Evolutionary conservation across 1,140 invertebrate species (phyloP).

Genomic region (Scaptodrosophila lebanonensis): DNA sequence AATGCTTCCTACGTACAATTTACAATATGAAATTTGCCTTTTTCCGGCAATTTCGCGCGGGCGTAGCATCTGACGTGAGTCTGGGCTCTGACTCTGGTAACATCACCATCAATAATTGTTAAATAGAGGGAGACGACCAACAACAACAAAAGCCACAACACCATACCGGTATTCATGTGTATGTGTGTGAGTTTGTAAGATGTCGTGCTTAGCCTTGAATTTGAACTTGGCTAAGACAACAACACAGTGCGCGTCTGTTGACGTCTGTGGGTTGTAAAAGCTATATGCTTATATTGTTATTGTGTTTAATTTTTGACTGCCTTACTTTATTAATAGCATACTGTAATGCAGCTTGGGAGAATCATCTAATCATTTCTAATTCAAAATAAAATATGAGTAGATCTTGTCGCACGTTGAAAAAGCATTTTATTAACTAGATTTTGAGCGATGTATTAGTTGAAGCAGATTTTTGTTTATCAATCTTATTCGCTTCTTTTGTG

Average conservation of each 20-base stretch:
- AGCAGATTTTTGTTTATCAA: too few relatives aligned
- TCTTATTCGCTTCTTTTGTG: too few relatives aligned
- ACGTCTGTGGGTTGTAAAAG: constrained; percentile 45
- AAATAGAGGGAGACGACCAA: constrained; percentile 3
- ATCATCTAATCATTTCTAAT: too few relatives aligned
- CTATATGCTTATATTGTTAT: constrained; percentile 18
- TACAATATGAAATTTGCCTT: too few relatives aligned
- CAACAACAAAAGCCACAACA: constrained; percentile 20
- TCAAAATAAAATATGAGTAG: too few relatives aligned
- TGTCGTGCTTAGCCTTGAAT: constrained; percentile 65
- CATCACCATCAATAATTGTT: constrained; percentile 16
- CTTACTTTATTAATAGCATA: constrained; percentile 31
- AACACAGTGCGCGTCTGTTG: constrained; percentile 29
- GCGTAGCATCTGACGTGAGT: too few relatives aligned
- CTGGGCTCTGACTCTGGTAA: neutral
- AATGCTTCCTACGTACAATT: too few relatives aligned
- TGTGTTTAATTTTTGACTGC: constrained; percentile 1
- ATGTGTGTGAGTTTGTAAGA: constrained; percentile 24
- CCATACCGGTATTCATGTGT: constrained; percentile 18
- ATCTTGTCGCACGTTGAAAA: too few relatives aligned
- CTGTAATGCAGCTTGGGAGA: constrained; percentile 8
- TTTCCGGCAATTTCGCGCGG: too few relatives aligned
- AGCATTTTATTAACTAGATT: too few relatives aligned
- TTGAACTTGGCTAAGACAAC: constrained; percentile 66
- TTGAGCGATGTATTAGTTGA: too few relatives aligned